Evolutionary conservation across 2,113 vertebrate species (phyloP).

Genomic region (Vanacampus margaritifer): DNA sequence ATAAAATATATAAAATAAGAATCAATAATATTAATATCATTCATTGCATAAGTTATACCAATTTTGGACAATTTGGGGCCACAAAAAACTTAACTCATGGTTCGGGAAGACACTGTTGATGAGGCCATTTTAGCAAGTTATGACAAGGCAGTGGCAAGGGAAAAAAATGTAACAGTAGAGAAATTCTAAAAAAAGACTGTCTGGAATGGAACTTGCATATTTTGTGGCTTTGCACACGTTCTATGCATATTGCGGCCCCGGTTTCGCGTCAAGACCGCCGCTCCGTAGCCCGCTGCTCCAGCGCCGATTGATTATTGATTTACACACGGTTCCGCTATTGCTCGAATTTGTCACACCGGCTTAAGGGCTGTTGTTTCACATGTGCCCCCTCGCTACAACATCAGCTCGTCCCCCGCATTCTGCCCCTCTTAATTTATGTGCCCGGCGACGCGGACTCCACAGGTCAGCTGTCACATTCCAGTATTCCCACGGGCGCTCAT

Average conservation of each 20-base stretch:
- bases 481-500: slow-evolving; percentile 75
- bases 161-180: background rate
- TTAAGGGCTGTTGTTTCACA: slow-evolving; percentile 27
- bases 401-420: slow-evolving; percentile 55
- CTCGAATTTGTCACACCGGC: slow-evolving; percentile 20
- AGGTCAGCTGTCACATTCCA: slow-evolving; percentile 80
- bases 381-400: slow-evolving; percentile 38
- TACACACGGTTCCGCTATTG: slow-evolving; percentile 15
- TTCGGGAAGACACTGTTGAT: too few species aligned
- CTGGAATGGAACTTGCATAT: background rate
- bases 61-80: too few species aligned
- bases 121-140: too few species aligned
- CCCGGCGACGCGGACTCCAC: slow-evolving; percentile 71
- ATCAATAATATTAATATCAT: too few species aligned
- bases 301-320: slow-evolving; percentile 26
- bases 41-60: too few species aligned
- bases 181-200: too few species aligned
- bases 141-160: background rate
- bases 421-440: slow-evolving; percentile 74
- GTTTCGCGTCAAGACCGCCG: background rate
- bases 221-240: background rate
- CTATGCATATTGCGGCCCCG: background rate
- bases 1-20: background rate
- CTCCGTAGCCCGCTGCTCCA: background rate
- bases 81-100: too few species aligned